These are phyloP conservation scores for Trichonephila inaurata DNA, from an alignment of 1,140 invertebrate genomes.

Conservation along the genomic window DNA sequence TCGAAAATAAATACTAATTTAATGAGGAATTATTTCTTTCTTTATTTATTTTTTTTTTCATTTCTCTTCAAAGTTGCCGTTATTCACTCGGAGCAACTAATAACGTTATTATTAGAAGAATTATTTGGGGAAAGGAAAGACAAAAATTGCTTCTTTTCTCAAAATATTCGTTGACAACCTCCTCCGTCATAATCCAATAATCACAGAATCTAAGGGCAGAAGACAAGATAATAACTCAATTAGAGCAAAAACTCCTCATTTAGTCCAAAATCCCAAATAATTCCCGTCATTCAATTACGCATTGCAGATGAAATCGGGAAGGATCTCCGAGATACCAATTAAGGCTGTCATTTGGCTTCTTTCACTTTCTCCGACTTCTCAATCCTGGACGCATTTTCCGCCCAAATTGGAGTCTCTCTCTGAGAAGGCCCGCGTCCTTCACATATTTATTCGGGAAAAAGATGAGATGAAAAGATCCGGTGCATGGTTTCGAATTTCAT, in stretches of 20 bases:
- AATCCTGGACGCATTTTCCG: neutral
- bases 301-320: constrained; percentile 25
- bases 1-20: too few relatives aligned
- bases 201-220: neutral
- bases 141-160: too few relatives aligned
- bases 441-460: neutral
- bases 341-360: constrained; percentile 57
- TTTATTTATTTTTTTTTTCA: too few relatives aligned
- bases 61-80: too few relatives aligned
- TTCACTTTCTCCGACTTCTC: constrained; percentile 1
- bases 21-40: too few relatives aligned
- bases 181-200: constrained; percentile 25
- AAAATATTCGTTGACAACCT: neutral
- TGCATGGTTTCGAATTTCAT: constrained; percentile 14
- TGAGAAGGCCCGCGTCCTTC: neutral
- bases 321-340: constrained; percentile 42
- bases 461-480: constrained; percentile 22
- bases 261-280: constrained; percentile 36
- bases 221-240: constrained; percentile 66
- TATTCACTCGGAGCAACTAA: too few relatives aligned
- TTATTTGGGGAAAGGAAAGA: too few relatives aligned
- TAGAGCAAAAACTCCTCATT: constrained; percentile 51
- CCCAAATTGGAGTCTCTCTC: neutral
- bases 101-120: too few relatives aligned
- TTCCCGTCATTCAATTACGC: constrained; percentile 58